Evolutionary conservation across 2,888 invertebrate genomes (phyloP).

Genomic region (Leptopilina myrica): DNA sequence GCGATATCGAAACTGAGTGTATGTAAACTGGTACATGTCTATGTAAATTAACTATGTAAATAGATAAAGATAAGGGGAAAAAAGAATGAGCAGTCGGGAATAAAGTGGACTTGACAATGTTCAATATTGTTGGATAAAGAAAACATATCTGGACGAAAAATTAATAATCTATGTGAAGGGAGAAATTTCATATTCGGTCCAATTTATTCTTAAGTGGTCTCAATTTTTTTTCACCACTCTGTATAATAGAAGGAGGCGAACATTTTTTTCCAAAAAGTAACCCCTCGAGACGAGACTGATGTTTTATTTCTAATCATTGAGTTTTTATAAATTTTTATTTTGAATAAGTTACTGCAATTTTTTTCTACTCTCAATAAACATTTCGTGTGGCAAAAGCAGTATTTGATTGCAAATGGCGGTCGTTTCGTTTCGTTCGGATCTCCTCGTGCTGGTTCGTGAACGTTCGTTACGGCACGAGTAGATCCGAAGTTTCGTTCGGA

Average conservation of each 20-base stretch:
- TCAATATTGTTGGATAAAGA: slow-evolving; percentile 12
- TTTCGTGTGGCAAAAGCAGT: too few relatives aligned
- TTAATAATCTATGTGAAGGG: slow-evolving; percentile 54
- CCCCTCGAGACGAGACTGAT: too few relatives aligned
- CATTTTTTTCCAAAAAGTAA: not conserved
- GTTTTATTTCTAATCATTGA: too few relatives aligned
- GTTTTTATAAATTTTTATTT: too few relatives aligned
- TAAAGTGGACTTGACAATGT: slow-evolving; percentile 19
- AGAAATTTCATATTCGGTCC: slow-evolving; percentile 1
- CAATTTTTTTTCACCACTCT: not conserved
- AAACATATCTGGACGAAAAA: slow-evolving; percentile 61
- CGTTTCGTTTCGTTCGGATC: too few relatives aligned
- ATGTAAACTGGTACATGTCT: slow-evolving; percentile 55
- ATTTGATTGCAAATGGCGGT: too few relatives aligned
- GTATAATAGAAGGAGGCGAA: not conserved
- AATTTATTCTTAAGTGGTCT: slow-evolving; percentile 48
- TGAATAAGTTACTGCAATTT: too few relatives aligned
- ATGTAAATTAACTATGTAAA: slow-evolving; percentile 57
- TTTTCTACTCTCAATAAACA: too few relatives aligned
- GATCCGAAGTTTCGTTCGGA: too few relatives aligned
- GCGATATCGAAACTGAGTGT: slow-evolving; percentile 21
- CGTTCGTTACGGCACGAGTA: too few relatives aligned
- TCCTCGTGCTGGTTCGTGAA: too few relatives aligned
- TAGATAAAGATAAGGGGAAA: slow-evolving; percentile 11
- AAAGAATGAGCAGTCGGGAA: not conserved